These are phyloP conservation scores for Anoura caudifer DNA, from an alignment of 2,113 vertebrate genomes.

Conservation along the genomic window DNA sequence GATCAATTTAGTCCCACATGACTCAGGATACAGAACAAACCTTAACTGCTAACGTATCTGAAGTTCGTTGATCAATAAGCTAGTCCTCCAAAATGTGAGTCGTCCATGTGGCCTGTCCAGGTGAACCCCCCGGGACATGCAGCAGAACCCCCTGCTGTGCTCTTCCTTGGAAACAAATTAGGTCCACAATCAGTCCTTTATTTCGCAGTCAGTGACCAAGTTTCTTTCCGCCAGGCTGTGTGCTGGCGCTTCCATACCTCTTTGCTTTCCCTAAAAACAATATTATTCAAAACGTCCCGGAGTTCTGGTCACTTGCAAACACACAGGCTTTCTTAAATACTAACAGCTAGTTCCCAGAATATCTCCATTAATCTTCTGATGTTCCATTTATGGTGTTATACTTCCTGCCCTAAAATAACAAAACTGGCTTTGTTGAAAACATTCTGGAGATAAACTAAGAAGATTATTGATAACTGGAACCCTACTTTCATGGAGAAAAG, in stretches of 20 bases:
- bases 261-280: not conserved
- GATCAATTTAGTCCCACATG: not conserved
- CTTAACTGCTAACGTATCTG: not conserved
- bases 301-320: not conserved
- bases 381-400: slow-evolving; percentile 10
- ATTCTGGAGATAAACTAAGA: not conserved
- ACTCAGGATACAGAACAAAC: not conserved
- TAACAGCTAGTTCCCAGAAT: not conserved
- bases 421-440: not conserved
- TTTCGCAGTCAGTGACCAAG: not conserved
- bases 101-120: not conserved
- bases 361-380: not conserved
- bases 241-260: not conserved
- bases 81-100: not conserved
- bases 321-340: not conserved
- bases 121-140: not conserved
- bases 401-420: not conserved
- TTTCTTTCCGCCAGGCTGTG: not conserved
- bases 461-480: not conserved
- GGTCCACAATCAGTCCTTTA: not conserved
- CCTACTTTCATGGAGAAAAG: slow-evolving; percentile 9
- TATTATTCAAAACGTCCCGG: not conserved
- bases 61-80: not conserved
- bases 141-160: not conserved
- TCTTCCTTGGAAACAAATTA: not conserved